A percentile compares a stretch with the other conserved stretches of the same genome.
Conservation (phyloP, 2,113 vertebrate species). For the Xiphorhynchus elegans region DNA sequence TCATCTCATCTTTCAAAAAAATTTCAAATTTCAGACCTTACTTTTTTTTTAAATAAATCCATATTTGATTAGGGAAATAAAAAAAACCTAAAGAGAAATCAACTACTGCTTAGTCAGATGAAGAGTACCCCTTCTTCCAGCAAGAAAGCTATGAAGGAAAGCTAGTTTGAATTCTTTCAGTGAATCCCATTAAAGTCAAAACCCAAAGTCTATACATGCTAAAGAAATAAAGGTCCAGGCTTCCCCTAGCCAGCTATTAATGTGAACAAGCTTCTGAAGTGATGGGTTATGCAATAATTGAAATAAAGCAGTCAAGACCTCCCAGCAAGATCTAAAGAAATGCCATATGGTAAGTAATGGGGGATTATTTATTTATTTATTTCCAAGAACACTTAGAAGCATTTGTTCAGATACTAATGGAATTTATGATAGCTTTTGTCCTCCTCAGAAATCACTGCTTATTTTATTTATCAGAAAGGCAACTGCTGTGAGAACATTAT, state of each 20-base stretch:
- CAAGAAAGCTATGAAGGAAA: neutral
- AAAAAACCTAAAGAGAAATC: neutral
- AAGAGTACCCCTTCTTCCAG: neutral
- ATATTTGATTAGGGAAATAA: neutral
- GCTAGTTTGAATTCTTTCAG: neutral
- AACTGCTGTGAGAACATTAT: neutral
- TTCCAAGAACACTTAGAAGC: neutral
- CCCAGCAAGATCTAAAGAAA: slow-evolving; percentile 24
- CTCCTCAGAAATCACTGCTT: neutral
- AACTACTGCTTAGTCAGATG: neutral
- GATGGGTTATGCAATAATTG: neutral
- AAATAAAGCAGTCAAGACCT: neutral
- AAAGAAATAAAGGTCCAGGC: neutral
- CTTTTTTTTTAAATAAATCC: neutral
- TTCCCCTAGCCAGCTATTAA: neutral
- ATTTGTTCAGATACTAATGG: neutral
- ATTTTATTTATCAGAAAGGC: neutral
- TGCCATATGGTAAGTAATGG: neutral
- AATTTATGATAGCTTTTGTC: neutral
- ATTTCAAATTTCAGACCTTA: neutral
- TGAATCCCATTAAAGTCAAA: neutral
- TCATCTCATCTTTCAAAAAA: neutral
- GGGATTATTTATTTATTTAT: neutral
- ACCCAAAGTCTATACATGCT: neutral
- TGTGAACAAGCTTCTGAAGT: neutral